Conservation (phyloP, 2,888 invertebrate species). For the Caenorhabditis sp. region DNA sequence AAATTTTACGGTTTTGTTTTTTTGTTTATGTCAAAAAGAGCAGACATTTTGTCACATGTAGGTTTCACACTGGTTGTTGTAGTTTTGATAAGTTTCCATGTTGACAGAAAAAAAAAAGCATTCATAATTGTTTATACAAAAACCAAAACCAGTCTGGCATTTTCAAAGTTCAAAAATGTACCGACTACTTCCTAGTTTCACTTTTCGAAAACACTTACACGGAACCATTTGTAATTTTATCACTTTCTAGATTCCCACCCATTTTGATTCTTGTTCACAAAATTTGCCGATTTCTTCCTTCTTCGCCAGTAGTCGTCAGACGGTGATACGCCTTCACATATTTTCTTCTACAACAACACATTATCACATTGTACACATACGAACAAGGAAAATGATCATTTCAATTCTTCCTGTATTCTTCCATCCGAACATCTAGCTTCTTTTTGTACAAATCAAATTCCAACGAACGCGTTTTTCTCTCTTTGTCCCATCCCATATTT, state of each 20-base stretch:
- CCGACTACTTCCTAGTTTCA: background rate
- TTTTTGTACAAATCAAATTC: conserved; percentile 8
- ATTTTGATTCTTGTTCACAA: conserved; percentile 22
- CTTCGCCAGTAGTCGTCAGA: conserved; percentile 37
- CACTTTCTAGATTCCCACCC: background rate
- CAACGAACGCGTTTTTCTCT: conserved; percentile 1
- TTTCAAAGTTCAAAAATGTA: background rate
- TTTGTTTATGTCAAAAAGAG: conserved; percentile 15
- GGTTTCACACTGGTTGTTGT: conserved; percentile 4
- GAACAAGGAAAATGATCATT: conserved; percentile 1
- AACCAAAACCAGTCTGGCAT: background rate
- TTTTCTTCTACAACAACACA: conserved; percentile 36
- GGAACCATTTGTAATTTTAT: conserved; percentile 7
- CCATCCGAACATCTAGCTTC: background rate
- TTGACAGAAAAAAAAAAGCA: background rate
- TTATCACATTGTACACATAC: conserved; percentile 46
- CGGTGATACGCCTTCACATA: conserved; percentile 15
- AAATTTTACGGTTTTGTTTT: conserved; percentile 25
- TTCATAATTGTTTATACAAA: background rate
- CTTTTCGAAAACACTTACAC: conserved; percentile 4
- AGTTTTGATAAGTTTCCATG: conserved; percentile 5
- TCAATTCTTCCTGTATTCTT: conserved; percentile 43
- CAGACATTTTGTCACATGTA: conserved; percentile 30
- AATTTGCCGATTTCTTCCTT: conserved; percentile 17
- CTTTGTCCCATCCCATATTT: background rate